Base-by-base conservation (phyloP, 1,140 invertebrate species). In the Drosophila sp. region DNA sequence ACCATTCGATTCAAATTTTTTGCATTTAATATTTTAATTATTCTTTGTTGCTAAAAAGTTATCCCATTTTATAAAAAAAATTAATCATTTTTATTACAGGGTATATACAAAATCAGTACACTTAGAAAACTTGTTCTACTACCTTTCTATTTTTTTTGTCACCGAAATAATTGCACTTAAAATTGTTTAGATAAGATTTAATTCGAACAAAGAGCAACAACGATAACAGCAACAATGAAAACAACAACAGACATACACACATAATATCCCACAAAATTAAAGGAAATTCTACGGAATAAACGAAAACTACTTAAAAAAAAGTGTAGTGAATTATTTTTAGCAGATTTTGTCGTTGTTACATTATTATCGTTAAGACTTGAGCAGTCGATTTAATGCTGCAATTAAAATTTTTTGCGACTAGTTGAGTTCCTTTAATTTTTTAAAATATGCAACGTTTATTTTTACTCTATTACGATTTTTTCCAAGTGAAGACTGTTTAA, bases 111-210 rank as follows among this genome's bases (percentile, higher is more conserved):
- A 40, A 1, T 14, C 2, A 0, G 34, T 7, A 0, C 4, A 4
- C 34, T 36, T 36, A n/a, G 6, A 7, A 18, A 14, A 18, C 8
- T 45, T 45, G 4, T 14, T 45, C 11, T n/a, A 0, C n/a, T 11
- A 14, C 11, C 13, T 48, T 53, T 38, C n/a, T 21, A 21, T 21
- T 51, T 25, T 62, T 45, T 50, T 45, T 18, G 65, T 18, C 38
- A 63, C 51, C 34, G 41, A 76, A 76, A 58, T 11, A 76, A 62
- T 50, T 48, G 58, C 67, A 62, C 69, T 62, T 62, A 53, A 78
- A 78, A 79, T 73, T 73, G 70, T 53, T 78, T 67, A 73, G 69
- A 78, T 78, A 78, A 78, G 69, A 78, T 78, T 78, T 66, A 72
- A 78, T 78, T 72, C 56, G 43, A 34, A 40, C 75, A 51, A 50